Conservation (phyloP, 2,113 vertebrate species). For the Spea bombifrons region DNA sequence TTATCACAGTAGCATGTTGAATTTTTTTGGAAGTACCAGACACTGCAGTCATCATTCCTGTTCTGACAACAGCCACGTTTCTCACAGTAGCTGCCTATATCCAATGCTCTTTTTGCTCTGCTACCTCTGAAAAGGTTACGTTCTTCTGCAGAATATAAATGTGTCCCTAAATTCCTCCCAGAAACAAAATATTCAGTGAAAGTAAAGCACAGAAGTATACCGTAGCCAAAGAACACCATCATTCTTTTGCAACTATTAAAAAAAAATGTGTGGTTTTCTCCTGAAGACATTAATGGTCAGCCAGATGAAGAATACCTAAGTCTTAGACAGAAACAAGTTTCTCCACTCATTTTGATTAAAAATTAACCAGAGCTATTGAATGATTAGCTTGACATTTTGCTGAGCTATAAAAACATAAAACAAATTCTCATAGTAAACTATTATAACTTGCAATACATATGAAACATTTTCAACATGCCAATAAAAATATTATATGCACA, state of each 20-base stretch:
- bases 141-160: slow-evolving; percentile 49
- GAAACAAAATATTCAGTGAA: slow-evolving; percentile 41
- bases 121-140: slow-evolving; percentile 32
- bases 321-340: slow-evolving; percentile 11
- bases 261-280: background rate
- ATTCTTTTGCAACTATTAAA: background rate
- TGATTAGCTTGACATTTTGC: slow-evolving; percentile 24
- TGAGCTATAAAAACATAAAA: slow-evolving; percentile 18
- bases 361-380: slow-evolving; percentile 28
- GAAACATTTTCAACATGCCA: background rate
- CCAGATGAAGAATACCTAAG: background rate
- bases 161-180: slow-evolving; percentile 14
- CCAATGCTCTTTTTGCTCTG: slow-evolving; percentile 58
- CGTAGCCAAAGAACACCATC: background rate
- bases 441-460: background rate
- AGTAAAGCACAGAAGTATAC: background rate
- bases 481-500: too few species aligned
- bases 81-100: slow-evolving; percentile 60
- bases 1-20: slow-evolving; percentile 70
- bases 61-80: slow-evolving; percentile 64
- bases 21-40: slow-evolving; percentile 56
- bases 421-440: background rate
- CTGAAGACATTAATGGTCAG: background rate
- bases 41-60: slow-evolving; percentile 66
- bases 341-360: slow-evolving; percentile 27